Evolutionary conservation across 2,888 invertebrate genomes (phyloP).

Genomic region (Barypeithes pellucidus): DNA sequence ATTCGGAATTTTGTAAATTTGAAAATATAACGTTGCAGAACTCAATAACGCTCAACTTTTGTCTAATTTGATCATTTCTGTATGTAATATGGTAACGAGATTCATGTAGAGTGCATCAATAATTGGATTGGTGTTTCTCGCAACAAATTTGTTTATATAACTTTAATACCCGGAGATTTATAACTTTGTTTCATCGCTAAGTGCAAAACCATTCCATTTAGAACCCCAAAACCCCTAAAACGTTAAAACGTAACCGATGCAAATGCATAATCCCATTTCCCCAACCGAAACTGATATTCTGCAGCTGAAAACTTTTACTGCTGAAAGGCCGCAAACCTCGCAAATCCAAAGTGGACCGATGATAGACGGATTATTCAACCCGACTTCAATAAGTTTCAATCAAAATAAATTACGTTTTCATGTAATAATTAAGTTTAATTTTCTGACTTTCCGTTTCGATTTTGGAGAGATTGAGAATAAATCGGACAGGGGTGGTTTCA

Average conservation of each 20-base stretch:
- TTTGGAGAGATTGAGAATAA: background rate
- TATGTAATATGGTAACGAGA: no score
- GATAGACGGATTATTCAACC: conserved; percentile 20
- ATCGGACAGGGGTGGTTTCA: background rate
- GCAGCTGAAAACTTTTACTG: conserved; percentile 14
- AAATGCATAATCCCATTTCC: conserved; percentile 17
- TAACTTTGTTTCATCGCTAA: background rate
- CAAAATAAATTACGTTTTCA: conserved; percentile 35
- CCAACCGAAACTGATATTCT: conserved; percentile 2
- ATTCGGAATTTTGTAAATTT: no score
- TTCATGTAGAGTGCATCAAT: no score
- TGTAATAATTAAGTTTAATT: conserved; percentile 39
- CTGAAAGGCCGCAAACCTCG: conserved; percentile 14
- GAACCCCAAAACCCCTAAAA: background rate
- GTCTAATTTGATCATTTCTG: no score
- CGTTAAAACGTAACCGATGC: conserved; percentile 7
- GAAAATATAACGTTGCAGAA: no score
- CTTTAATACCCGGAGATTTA: background rate
- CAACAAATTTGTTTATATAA: no score
- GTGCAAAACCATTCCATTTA: background rate
- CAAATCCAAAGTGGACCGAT: conserved; percentile 18
- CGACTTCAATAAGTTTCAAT: conserved; percentile 29
- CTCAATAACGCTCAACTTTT: no score
- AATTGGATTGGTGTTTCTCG: no score
- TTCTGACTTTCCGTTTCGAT: conserved; percentile 29